Conservation (phyloP, 2,797 vertebrate genomes). For the Acipenser oxyrinchus region DNA sequence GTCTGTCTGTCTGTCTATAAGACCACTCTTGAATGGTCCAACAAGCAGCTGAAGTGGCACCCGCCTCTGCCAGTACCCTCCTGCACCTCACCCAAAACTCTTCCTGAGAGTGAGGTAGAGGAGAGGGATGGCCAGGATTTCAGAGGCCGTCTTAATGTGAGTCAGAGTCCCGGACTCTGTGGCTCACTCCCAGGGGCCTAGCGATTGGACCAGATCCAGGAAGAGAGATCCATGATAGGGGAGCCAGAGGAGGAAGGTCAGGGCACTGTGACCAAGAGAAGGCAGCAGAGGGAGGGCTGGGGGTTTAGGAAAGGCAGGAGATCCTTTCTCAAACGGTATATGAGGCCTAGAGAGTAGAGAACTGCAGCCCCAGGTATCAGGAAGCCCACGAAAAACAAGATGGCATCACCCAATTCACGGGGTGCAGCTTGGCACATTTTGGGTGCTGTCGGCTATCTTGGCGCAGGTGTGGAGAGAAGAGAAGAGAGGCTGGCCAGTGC, state of each 20-base stretch:
- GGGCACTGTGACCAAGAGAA: slow-evolving; percentile 4
- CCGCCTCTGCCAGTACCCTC: background rate
- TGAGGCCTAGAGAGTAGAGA: background rate
- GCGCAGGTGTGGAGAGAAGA: slow-evolving; percentile 11
- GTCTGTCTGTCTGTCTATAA: no score
- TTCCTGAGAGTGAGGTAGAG: background rate
- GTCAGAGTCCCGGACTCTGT: no score
- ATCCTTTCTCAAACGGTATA: background rate
- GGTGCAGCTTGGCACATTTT: slow-evolving; percentile 8
- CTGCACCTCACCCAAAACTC: background rate
- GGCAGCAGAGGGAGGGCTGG: background rate
- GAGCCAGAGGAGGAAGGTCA: slow-evolving; percentile 9
- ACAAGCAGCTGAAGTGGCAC: no score
- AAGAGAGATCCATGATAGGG: slow-evolving; percentile 6
- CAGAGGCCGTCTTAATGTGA: background rate
- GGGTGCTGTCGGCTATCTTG: background rate
- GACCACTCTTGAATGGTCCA: no score
- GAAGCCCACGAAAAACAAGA: slow-evolving; percentile 12
- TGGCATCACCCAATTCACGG: slow-evolving; percentile 13
- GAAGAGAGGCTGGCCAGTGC: slow-evolving; percentile 13
- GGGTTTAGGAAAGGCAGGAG: background rate
- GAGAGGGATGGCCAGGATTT: background rate
- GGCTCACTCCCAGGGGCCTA: background rate
- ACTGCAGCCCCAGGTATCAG: slow-evolving; percentile 3
- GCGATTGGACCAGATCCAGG: background rate